Percentiles rank a stretch among this genome's conserved stretches.
Conservation (phyloP, 2,888 invertebrate genomes). For the Campopleginae sp. region DNA sequence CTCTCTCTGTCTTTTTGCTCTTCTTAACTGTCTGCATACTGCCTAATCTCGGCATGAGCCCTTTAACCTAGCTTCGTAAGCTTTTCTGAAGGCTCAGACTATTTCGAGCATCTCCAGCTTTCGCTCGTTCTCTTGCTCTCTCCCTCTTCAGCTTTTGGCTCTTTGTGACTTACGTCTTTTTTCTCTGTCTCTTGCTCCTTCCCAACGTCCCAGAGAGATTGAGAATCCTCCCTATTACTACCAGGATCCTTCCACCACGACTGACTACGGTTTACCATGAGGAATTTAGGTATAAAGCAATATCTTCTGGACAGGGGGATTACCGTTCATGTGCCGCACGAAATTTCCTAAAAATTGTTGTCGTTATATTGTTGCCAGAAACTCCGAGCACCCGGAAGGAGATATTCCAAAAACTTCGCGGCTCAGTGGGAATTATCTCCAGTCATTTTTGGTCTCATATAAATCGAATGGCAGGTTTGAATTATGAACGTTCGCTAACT, state of each 20-base stretch:
- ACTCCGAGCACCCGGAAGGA: neutral
- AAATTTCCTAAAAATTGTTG: conserved; percentile 38
- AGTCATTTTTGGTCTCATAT: neutral
- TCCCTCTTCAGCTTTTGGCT: neutral
- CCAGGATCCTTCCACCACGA: neutral
- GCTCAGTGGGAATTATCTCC: neutral
- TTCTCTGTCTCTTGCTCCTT: conserved; percentile 19
- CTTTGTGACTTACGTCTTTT: conserved; percentile 7
- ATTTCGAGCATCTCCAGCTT: conserved; percentile 53
- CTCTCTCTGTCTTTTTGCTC: conserved; percentile 15
- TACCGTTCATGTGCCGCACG: conserved; percentile 10
- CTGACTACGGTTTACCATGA: conserved; percentile 41
- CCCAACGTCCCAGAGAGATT: conserved; percentile 44
- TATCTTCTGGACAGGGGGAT: conserved; percentile 47
- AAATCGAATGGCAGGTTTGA: neutral
- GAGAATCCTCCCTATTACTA: conserved; percentile 39
- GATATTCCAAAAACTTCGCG: neutral
- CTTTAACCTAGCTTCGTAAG: conserved; percentile 69
- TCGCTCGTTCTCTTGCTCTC: conserved; percentile 13
- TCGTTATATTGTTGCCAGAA: neutral
- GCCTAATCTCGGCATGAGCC: conserved; percentile 69
- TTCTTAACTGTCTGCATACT: conserved; percentile 43
- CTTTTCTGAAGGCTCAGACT: conserved; percentile 67
- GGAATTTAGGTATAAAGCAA: conserved; percentile 44
- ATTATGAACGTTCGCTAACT: conserved; percentile 1